Percentiles rank a stretch among this genome's conserved stretches.
phyloP scores from a whole-genome alignment of 2,113 vertebrate genomes.

The Clarias macrocephalus region DNA sequence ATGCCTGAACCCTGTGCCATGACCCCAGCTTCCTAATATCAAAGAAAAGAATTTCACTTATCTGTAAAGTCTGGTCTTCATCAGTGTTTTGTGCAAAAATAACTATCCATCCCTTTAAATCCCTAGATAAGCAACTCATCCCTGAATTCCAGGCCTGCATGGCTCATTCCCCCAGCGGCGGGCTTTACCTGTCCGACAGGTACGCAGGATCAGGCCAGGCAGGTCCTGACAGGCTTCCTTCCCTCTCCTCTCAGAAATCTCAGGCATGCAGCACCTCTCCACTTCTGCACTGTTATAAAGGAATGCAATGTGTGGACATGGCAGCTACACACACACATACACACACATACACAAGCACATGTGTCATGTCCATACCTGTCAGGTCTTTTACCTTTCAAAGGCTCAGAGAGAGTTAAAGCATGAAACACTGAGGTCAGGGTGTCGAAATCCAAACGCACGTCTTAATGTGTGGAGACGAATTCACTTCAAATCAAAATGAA shows the following conservation, averaged over 20 bases:
- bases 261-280: conserved; percentile 45
- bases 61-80: neutral
- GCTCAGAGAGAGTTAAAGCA: neutral
- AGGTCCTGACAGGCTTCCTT: conserved; percentile 48
- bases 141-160: conserved; percentile 39
- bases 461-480: neutral
- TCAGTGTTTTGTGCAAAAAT: neutral
- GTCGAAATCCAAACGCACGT: neutral
- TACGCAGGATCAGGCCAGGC: conserved; percentile 27
- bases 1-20: too few species aligned
- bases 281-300: conserved; percentile 9
- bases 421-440: neutral
- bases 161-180: neutral
- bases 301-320: conserved; percentile 38
- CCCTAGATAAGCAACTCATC: neutral
- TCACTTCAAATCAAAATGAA: neutral
- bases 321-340: conserved; percentile 27
- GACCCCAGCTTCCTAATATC: too few species aligned
- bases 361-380: conserved; percentile 39
- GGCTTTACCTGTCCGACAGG: conserved; percentile 45
- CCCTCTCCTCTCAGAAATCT: conserved; percentile 48
- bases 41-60: too few species aligned
- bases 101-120: neutral
- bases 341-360: conserved; percentile 23
- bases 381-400: conserved; percentile 22